These are phyloP conservation scores for Nemoura dubitans DNA, from an alignment of 2,888 invertebrate species.

Conservation along the genomic window DNA sequence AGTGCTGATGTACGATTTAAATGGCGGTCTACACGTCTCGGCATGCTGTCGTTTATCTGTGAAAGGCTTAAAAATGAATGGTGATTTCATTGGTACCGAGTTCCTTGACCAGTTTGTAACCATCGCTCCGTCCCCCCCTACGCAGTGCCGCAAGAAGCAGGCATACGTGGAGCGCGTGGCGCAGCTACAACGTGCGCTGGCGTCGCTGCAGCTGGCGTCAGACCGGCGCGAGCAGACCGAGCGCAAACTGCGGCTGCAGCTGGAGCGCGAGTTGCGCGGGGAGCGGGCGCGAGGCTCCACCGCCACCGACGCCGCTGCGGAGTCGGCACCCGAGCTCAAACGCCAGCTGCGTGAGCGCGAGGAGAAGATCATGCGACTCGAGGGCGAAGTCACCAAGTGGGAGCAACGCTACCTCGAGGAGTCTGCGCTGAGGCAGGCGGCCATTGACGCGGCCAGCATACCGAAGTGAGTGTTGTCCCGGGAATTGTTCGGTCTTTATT, in stretches of 20 bases:
- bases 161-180: constrained; percentile 85
- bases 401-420: constrained; percentile 87
- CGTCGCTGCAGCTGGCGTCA: constrained; percentile 82
- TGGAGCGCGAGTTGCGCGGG: constrained; percentile 83
- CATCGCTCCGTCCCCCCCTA: too few species aligned
- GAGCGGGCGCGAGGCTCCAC: constrained; percentile 62
- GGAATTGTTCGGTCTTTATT: too few species aligned
- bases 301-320: constrained; percentile 58
- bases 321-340: constrained; percentile 71
- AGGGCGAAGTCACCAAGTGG: constrained; percentile 86
- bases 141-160: constrained; percentile 82
- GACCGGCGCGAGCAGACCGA: constrained; percentile 88
- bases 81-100: too few species aligned
- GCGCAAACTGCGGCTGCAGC: constrained; percentile 81
- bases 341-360: constrained; percentile 73
- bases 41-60: too few species aligned
- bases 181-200: constrained; percentile 83
- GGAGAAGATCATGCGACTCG: constrained; percentile 76
- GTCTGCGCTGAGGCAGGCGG: constrained; percentile 79
- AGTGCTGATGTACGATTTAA: too few species aligned
- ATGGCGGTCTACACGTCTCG: too few species aligned
- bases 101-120: too few species aligned
- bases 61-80: too few species aligned
- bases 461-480: constrained; percentile 67
- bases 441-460: constrained; percentile 81